Evolutionary conservation across 2,797 vertebrate genomes (phyloP).

Genomic region (Uromys caudimaculatus): DNA sequence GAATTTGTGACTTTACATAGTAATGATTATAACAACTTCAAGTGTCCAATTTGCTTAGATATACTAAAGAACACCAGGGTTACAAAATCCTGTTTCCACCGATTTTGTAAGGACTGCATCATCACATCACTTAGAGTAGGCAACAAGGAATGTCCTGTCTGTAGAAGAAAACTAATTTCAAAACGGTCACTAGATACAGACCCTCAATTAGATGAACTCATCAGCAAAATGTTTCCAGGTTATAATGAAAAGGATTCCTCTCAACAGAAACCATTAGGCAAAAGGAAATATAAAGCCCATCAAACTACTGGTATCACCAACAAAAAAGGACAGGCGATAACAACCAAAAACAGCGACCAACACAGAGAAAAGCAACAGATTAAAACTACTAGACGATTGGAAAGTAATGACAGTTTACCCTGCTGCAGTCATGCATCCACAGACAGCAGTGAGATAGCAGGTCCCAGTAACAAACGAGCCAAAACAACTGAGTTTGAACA

Average conservation of each 20-base stretch:
- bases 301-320: conserved; percentile 96
- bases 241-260: conserved; percentile 97
- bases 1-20: conserved; percentile 96
- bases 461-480: conserved; percentile 96
- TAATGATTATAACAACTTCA: conserved; percentile 96
- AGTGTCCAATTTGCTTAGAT: conserved; percentile 98
- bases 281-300: conserved; percentile 98
- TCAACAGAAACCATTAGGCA: conserved; percentile 95
- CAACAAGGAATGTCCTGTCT: conserved; percentile 98
- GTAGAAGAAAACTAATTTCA: conserved; percentile 97
- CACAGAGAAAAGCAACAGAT: conserved; percentile 96
- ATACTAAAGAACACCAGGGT: conserved; percentile 99
- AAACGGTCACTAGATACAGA: conserved; percentile 96
- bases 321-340: conserved; percentile 97
- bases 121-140: conserved; percentile 97
- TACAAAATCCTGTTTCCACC: conserved; percentile 97
- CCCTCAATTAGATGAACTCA: conserved; percentile 97
- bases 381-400: conserved; percentile 95
- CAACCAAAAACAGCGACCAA: conserved; percentile 95
- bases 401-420: conserved; percentile 95
- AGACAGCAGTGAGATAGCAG: conserved; percentile 97
- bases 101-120: conserved; percentile 98
- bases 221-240: conserved; percentile 98
- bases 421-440: conserved; percentile 98
- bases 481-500: conserved; percentile 94